These are phyloP conservation scores for Copidosoma aretas DNA, from an alignment of 2,888 invertebrate genomes.

Conservation along the genomic window DNA sequence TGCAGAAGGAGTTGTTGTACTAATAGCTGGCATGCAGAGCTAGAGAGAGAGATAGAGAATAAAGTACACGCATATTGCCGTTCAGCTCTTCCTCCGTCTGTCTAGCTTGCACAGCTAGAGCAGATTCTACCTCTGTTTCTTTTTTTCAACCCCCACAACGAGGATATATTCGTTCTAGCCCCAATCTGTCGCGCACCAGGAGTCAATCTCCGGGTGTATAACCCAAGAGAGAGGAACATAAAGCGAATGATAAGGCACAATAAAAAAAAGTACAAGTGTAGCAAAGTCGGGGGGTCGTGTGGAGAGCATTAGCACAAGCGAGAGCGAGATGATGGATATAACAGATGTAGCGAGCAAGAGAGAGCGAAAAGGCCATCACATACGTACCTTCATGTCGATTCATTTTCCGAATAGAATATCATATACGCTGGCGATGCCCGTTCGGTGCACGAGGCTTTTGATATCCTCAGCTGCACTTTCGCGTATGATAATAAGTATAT, in stretches of 20 bases:
- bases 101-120: not conserved
- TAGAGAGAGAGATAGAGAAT: slow-evolving; percentile 30
- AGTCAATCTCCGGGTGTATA: not conserved
- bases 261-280: no score
- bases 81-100: slow-evolving; percentile 20
- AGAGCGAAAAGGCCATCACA: slow-evolving; percentile 64
- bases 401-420: slow-evolving; percentile 71
- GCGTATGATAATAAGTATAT: no score
- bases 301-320: slow-evolving; percentile 3
- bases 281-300: not conserved
- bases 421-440: slow-evolving; percentile 53
- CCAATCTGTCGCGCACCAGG: not conserved
- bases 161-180: not conserved
- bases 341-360: slow-evolving; percentile 4
- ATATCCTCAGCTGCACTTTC: not conserved
- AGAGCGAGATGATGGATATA: not conserved
- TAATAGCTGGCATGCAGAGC: not conserved
- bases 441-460: slow-evolving; percentile 6
- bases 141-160: not conserved
- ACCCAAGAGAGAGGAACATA: not conserved
- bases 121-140: not conserved
- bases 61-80: slow-evolving; percentile 7
- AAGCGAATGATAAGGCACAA: no score
- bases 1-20: slow-evolving; percentile 40
- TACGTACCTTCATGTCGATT: slow-evolving; percentile 95